Percentiles rank a stretch among this genome's conserved stretches.
phyloP scores from a whole-genome alignment of 2,797 vertebrate species.

The Huso huso region DNA sequence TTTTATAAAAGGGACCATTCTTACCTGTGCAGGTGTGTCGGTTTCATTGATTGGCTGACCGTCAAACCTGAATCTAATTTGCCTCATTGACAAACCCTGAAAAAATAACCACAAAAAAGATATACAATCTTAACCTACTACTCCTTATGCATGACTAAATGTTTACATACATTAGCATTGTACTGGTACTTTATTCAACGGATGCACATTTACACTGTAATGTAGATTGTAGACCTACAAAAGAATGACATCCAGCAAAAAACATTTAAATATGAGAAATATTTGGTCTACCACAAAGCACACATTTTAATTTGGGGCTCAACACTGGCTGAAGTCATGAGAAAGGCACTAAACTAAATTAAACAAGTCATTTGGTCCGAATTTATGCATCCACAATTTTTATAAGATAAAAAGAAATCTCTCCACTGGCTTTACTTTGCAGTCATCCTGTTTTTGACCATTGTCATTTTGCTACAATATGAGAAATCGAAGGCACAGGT shows the following conservation, averaged over 20 bases:
- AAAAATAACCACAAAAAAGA: constrained; percentile 4
- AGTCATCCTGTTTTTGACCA: background rate
- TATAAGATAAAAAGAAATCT: no score
- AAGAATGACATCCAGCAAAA: no score
- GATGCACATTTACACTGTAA: background rate
- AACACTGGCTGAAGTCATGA: no score
- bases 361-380: no score
- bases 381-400: no score
- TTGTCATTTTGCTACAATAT: no score
- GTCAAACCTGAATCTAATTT: constrained; percentile 86
- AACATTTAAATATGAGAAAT: no score
- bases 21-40: constrained; percentile 86
- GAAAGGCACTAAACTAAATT: no score
- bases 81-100: constrained; percentile 81
- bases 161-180: background rate
- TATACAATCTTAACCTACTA: background rate
- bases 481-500: no score
- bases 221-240: background rate
- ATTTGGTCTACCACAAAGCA: no score
- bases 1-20: constrained; percentile 18
- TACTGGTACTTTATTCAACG: background rate
- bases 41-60: constrained; percentile 83
- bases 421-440: no score
- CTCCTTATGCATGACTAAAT: background rate
- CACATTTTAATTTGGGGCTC: no score